Base-by-base conservation (phyloP, 2,797 vertebrate genomes). In the Bovichtus diacanthus region DNA sequence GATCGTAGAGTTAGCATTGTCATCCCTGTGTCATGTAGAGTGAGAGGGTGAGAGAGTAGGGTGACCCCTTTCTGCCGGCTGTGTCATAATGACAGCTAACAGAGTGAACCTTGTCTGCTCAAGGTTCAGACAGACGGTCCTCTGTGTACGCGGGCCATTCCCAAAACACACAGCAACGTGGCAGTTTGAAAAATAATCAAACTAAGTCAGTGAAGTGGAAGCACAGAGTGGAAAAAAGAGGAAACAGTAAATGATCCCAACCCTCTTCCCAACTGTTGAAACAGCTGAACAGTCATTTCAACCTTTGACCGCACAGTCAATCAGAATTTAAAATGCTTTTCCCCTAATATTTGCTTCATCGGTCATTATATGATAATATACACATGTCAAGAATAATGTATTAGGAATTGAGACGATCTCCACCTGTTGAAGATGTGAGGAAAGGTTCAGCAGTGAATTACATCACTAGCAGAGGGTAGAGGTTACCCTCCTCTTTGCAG, bases 101-200 rank as follows among this genome's bases (percentile, higher is more conserved):
- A 85, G 70, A 78, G 71, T 66, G 44, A 80, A 77, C 73, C 71
- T 62, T 82, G 81, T 85, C 70, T 83, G 86, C 73, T 79, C 76
- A 88, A 86, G 76, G 90, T 89, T 78, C 87, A 90, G 66, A 83
- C 87, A 86, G 46, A 49, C 79, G 44, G 53, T 47, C 78, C 46
- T 83, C 77, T 92, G 85, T 89, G 66, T 39, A 19, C 49, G 51
- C 50, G 36, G 49, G 51, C 51, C 5, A 69, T 84, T 66, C 29
- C 65, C 58, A 64, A 84, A 86, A 76, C 66, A 85, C 78, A 84
- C 80, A 49, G 72, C 70, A 5, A 93, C 92, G 90, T 92, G 93
- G 93, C 93, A 92, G 73, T 85, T 69, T 83, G 87, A 85, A 83
- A 90, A 91, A 85, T 74, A 83, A 69, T 82, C 75, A 86, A 55